Evolutionary conservation across 2,797 vertebrate species (phyloP).

Genomic region (Gila robusta): DNA sequence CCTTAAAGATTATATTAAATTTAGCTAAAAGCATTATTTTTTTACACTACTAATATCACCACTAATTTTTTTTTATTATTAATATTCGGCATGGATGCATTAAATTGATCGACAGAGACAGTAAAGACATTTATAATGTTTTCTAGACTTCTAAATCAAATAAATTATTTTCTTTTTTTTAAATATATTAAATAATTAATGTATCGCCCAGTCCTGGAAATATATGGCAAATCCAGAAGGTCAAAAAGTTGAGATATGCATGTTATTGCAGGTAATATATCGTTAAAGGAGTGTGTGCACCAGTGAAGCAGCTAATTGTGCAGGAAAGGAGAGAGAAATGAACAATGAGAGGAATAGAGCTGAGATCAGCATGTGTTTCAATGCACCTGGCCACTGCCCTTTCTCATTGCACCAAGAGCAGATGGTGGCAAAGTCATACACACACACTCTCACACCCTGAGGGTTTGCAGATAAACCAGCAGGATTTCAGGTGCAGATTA

Average conservation of each 20-base stretch:
- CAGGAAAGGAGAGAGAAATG: conserved; percentile 67
- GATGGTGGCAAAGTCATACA: conserved; percentile 78
- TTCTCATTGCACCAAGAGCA: conserved; percentile 71
- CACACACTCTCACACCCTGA: conserved; percentile 33
- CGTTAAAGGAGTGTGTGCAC: conserved; percentile 65
- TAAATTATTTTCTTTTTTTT: not conserved
- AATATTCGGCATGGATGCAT: not conserved
- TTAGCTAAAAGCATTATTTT: not conserved
- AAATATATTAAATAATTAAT: not conserved
- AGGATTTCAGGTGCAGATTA: conserved; percentile 80
- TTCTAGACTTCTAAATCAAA: not conserved
- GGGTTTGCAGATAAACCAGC: conserved; percentile 77
- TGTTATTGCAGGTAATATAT: conserved; percentile 45
- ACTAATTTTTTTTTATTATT: not conserved
- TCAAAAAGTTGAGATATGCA: conserved; percentile 65
- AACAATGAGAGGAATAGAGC: conserved; percentile 66
- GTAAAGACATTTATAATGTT: not conserved
- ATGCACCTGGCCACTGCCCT: conserved; percentile 67
- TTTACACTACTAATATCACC: not conserved
- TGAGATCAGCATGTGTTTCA: conserved; percentile 76
- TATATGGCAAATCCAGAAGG: conserved; percentile 7
- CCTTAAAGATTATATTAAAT: not conserved
- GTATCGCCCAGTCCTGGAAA: not conserved
- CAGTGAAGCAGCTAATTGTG: conserved; percentile 80
- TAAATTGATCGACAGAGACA: not conserved